Conservation (phyloP, 2,888 invertebrate species). For the Drosophila subsilvestris region DNA sequence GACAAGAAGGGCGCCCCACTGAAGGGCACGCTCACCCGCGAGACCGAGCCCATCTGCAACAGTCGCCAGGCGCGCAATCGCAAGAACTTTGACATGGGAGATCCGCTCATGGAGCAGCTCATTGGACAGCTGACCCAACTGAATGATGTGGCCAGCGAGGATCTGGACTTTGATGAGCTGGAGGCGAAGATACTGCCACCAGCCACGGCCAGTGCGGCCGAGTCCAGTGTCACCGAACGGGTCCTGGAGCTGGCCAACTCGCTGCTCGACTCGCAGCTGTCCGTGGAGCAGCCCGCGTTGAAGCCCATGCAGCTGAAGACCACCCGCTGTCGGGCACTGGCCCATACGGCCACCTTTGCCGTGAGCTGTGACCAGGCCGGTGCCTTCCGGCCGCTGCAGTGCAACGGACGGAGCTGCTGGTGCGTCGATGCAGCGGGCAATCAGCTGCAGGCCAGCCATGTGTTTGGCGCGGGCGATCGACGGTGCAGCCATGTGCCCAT, state of each 20-base stretch:
- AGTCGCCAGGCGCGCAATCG: conserved; percentile 90
- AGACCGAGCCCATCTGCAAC: conserved; percentile 90
- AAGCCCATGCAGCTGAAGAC: conserved; percentile 76
- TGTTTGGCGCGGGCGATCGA: conserved; percentile 86
- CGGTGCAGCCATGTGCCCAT: conserved; percentile 88
- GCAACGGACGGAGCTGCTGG: conserved; percentile 89
- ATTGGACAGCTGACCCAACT: conserved; percentile 88
- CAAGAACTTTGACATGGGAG: conserved; percentile 73
- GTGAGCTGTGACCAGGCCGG: conserved; percentile 89
- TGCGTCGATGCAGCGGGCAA: conserved; percentile 94
- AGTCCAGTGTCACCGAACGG: conserved; percentile 72
- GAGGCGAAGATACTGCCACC: conserved; percentile 35
- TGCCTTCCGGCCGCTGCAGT: conserved; percentile 90
- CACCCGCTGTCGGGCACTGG: conserved; percentile 84
- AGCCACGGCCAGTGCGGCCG: conserved; percentile 46
- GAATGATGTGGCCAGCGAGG: conserved; percentile 82
- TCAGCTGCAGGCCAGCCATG: conserved; percentile 87
- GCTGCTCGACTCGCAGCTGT: conserved; percentile 82
- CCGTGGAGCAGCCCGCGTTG: conserved; percentile 67
- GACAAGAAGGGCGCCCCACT: conserved; percentile 91
- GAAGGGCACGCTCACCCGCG: conserved; percentile 91
- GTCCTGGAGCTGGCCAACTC: conserved; percentile 80
- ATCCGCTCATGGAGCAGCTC: conserved; percentile 88
- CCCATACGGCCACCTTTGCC: conserved; percentile 83
- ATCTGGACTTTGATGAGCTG: conserved; percentile 63